These are phyloP conservation scores for Papilio elwesi DNA, from an alignment of 2,888 invertebrate genomes.

Conservation along the genomic window DNA sequence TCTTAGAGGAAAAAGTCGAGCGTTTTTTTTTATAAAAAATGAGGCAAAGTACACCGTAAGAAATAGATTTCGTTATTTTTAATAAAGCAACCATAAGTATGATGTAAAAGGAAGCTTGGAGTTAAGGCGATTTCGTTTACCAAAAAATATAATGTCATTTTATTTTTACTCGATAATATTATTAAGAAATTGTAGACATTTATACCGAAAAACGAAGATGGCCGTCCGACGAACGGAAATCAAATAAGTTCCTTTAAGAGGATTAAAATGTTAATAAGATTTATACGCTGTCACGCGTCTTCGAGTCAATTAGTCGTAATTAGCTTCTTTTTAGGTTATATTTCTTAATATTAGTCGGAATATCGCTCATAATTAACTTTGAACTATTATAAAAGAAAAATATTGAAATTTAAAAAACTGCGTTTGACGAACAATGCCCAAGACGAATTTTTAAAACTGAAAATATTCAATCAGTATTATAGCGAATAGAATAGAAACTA, in stretches of 20 bases:
- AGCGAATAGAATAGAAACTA: no score
- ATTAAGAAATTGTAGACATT: not conserved
- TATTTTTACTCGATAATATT: not conserved
- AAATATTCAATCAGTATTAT: no score
- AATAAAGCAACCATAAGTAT: not conserved
- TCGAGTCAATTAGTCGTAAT: conserved; percentile 19
- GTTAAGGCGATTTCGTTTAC: conserved; percentile 12
- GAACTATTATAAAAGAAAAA: no score
- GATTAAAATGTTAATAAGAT: conserved; percentile 30
- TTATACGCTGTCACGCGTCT: conserved; percentile 1
- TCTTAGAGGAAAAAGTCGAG: no score
- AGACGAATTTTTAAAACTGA: no score
- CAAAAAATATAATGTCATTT: not conserved
- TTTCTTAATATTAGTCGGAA: no score
- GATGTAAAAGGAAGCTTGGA: not conserved
- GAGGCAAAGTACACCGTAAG: not conserved
- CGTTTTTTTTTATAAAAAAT: no score
- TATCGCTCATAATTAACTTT: no score
- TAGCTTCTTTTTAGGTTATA: not conserved
- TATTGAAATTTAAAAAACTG: no score
- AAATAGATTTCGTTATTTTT: not conserved
- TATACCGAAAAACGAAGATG: not conserved
- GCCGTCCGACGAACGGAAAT: conserved; percentile 12
- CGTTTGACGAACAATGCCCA: no score
- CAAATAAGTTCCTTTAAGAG: conserved; percentile 19